Evolutionary conservation across 2,113 vertebrate species (phyloP).

Genomic region (Strix aluco): DNA sequence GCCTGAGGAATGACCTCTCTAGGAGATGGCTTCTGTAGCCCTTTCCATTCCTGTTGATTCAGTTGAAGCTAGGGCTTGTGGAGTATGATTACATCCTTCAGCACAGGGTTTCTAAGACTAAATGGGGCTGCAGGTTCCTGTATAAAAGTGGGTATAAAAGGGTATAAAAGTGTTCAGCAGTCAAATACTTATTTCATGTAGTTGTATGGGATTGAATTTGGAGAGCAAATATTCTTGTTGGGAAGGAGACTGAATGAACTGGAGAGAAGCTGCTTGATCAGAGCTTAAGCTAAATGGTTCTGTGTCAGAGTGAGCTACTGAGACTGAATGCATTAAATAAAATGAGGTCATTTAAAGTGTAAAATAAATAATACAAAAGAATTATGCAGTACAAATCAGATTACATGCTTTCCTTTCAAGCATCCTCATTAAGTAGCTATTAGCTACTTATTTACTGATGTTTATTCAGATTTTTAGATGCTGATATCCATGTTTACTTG

Average conservation of each 20-base stretch:
- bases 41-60: neutral
- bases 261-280: neutral
- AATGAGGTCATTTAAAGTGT: slow-evolving; percentile 24
- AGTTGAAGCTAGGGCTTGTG: neutral
- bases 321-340: slow-evolving; percentile 1
- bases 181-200: neutral
- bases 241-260: neutral
- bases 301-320: neutral
- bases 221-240: neutral
- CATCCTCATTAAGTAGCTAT: neutral
- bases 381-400: slow-evolving; percentile 35
- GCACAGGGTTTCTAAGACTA: neutral
- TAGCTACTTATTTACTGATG: neutral
- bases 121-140: neutral
- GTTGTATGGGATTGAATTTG: neutral
- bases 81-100: neutral
- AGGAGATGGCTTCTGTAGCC: neutral
- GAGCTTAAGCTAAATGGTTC: neutral
- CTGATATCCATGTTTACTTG: neutral
- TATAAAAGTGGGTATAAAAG: neutral
- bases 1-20: neutral
- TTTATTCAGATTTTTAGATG: slow-evolving; percentile 11
- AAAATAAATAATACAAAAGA: slow-evolving; percentile 46
- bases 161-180: neutral
- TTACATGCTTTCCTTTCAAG: neutral